A percentile compares a stretch with the other conserved stretches of the same genome.
These are phyloP conservation scores for Aepyceros melampus DNA, from an alignment of 2,113 vertebrate species.

Conservation along the genomic window DNA sequence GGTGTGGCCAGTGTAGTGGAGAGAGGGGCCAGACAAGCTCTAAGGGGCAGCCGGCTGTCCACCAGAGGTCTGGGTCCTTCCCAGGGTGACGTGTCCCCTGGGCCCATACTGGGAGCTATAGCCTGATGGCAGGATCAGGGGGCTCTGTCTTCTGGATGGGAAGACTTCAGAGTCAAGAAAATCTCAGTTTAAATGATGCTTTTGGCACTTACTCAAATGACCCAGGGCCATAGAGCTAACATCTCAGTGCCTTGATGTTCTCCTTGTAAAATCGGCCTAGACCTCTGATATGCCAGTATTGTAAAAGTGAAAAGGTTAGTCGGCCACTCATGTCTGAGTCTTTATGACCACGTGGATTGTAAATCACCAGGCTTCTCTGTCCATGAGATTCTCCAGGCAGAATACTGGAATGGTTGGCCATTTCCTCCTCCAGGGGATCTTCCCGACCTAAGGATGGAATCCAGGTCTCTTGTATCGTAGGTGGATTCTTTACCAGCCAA, in stretches of 20 bases:
- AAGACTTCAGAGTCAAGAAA: neutral
- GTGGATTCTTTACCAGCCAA: neutral
- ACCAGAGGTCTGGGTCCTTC: neutral
- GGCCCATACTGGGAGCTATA: neutral
- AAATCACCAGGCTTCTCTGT: too few relatives aligned
- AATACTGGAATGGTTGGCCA: too few relatives aligned
- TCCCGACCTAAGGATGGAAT: neutral
- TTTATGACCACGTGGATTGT: too few relatives aligned
- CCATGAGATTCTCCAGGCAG: too few relatives aligned
- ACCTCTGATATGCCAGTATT: neutral
- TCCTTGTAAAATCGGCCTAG: neutral
- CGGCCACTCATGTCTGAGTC: too few relatives aligned
- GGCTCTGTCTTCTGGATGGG: neutral
- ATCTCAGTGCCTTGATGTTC: neutral
- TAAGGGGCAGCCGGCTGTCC: fast-evolving
- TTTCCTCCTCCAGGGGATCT: neutral
- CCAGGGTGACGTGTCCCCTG: neutral
- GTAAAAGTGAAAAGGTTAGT: too few relatives aligned
- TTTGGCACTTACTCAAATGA: neutral
- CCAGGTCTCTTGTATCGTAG: neutral
- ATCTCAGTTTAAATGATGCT: neutral
- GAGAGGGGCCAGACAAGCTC: neutral
- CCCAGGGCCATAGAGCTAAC: neutral
- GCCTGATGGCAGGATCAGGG: neutral
- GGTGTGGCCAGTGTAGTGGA: neutral